These are phyloP conservation scores for Nematopogon swammerdamellus DNA, from an alignment of 2,888 invertebrate species.

Conservation along the genomic window DNA sequence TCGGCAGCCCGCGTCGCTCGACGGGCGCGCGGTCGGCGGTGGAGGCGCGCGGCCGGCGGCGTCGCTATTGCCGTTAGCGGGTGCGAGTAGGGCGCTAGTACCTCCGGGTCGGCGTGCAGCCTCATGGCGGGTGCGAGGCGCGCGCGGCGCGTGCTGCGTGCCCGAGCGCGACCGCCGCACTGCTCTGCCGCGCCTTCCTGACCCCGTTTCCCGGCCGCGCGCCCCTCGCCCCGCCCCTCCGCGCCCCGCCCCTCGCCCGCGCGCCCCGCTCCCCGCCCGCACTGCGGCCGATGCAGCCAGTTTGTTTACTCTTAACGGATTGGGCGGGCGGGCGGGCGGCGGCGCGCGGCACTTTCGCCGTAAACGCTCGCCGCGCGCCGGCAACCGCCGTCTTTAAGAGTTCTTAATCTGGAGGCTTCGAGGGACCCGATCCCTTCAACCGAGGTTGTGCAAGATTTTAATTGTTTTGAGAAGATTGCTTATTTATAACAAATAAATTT, in stretches of 20 bases:
- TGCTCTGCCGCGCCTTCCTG: constrained; percentile 24
- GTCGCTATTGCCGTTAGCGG: no score
- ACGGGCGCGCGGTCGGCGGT: background rate
- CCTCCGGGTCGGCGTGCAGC: constrained; percentile 1
- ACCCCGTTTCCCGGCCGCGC: constrained; percentile 34
- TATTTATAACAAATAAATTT: no score
- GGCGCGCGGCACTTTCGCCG: background rate
- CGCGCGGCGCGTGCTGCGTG: constrained; percentile 8
- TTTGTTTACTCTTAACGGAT: background rate
- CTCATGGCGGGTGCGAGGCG: background rate
- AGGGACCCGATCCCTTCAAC: no score
- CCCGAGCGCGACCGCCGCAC: constrained; percentile 48
- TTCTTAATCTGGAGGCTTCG: background rate
- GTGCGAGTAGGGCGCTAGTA: background rate
- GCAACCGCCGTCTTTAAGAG: background rate
- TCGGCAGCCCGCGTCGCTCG: background rate
- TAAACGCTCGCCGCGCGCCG: background rate
- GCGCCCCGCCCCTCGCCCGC: constrained; percentile 12
- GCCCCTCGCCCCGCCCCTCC: constrained; percentile 12
- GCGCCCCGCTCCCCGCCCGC: constrained; percentile 11
- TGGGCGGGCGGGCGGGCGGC: background rate
- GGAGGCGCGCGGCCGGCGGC: background rate
- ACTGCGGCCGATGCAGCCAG: constrained; percentile 8
- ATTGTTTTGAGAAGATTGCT: no score
- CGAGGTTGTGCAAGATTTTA: no score